These are phyloP conservation scores for Pelmatolapia mariae DNA, from an alignment of 2,113 vertebrate genomes.

Conservation along the genomic window DNA sequence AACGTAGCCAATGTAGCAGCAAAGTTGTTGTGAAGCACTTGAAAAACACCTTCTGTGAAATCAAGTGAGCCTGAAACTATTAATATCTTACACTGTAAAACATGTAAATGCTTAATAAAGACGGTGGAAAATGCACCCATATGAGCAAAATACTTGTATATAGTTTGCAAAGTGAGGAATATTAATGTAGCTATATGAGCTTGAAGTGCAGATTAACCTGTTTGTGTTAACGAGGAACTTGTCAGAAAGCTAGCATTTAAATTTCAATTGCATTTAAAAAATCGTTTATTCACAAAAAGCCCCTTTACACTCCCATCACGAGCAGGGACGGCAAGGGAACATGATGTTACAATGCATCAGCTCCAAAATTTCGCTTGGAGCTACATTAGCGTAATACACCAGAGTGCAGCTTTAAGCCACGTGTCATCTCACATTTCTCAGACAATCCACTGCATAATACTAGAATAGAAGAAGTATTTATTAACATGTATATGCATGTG, in stretches of 20 bases:
- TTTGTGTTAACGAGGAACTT: not conserved
- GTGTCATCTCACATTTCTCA: not conserved
- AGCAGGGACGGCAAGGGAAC: not conserved
- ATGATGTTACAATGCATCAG: not conserved
- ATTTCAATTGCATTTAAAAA: not conserved
- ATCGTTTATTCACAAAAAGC: rapidly evolving
- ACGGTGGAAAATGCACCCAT: not conserved
- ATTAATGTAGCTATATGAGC: not conserved
- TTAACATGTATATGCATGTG: conserved; percentile 29
- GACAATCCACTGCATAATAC: conserved; percentile 5
- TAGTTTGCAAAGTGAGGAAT: not conserved
- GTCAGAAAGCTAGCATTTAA: not conserved
- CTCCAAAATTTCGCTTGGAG: not conserved
- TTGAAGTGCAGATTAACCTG: not conserved
- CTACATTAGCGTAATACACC: not conserved
- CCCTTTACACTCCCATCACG: not conserved
- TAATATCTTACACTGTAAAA: not conserved
- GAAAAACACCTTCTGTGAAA: not conserved
- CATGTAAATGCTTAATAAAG: not conserved
- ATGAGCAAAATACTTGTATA: not conserved
- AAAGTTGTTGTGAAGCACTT: not conserved
- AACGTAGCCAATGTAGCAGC: not conserved
- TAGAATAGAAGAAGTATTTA: conserved; percentile 16
- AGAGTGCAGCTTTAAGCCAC: conserved; percentile 25
- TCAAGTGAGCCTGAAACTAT: not conserved